phyloP scores from a whole-genome alignment of 1,140 invertebrate species.

The Camponotus floridanus region DNA sequence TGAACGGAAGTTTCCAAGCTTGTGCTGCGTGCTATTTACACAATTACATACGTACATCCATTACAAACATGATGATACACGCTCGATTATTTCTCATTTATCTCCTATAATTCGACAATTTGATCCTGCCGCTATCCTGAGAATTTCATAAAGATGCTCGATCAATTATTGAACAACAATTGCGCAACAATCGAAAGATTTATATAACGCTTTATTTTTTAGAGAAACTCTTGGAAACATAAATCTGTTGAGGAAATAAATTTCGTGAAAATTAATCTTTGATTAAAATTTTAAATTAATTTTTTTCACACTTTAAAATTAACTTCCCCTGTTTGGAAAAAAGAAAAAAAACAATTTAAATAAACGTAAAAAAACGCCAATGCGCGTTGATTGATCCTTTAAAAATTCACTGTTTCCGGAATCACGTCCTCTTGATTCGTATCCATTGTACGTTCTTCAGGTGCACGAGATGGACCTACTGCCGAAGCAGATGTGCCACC shows the following conservation, averaged over 20 bases:
- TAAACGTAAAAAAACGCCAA: not conserved
- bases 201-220: not conserved
- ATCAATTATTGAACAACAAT: not conserved
- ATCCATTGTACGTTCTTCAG: conserved; percentile 67
- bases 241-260: not conserved
- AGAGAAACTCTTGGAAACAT: not conserved
- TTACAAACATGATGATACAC: not conserved
- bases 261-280: not conserved
- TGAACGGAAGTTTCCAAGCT: conserved; percentile 42
- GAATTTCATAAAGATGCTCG: not conserved
- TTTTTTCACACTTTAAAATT: not conserved
- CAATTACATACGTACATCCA: not conserved
- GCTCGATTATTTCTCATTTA: not conserved
- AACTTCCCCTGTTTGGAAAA: not conserved
- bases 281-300: not conserved
- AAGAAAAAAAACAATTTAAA: not conserved
- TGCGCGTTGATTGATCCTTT: not conserved
- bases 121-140: not conserved
- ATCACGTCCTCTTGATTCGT: not conserved
- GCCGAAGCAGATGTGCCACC: conserved; percentile 84
- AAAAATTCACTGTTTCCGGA: not conserved
- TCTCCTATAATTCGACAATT: not conserved
- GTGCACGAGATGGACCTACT: conserved; percentile 84
- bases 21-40: not conserved
- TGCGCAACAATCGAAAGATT: not conserved